These are phyloP conservation scores for Vultur gryphus DNA, from an alignment of 2,797 vertebrate genomes.

Conservation along the genomic window DNA sequence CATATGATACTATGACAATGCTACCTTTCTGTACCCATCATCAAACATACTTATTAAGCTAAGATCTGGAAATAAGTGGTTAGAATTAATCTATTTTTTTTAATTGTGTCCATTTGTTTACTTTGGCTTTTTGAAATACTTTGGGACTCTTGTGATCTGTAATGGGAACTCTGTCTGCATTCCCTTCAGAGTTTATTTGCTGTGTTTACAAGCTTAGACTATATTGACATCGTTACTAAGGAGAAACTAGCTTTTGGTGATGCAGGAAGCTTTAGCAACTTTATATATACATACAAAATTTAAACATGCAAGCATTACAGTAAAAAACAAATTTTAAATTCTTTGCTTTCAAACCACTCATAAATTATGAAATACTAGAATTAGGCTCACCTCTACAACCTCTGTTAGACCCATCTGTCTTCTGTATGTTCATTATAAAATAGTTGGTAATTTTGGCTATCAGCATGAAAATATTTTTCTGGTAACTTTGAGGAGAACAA, in stretches of 20 bases:
- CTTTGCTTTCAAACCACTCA: background rate
- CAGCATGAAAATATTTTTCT: background rate
- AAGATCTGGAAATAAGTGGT: background rate
- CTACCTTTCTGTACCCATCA: background rate
- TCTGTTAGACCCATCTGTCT: background rate
- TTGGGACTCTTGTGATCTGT: background rate
- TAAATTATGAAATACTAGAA: background rate
- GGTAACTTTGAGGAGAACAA: background rate
- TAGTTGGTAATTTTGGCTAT: background rate
- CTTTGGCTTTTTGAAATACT: background rate
- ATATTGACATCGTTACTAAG: background rate
- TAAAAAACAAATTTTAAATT: background rate
- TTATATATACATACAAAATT: background rate
- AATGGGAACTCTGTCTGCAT: background rate
- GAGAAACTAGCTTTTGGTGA: background rate
- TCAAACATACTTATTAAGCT: background rate
- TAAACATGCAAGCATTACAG: background rate
- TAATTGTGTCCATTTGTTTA: background rate
- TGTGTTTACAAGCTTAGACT: background rate
- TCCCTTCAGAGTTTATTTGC: background rate
- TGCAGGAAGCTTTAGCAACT: background rate
- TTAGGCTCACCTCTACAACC: fast-evolving
- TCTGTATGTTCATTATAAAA: background rate
- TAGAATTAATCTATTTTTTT: background rate
- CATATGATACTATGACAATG: no score